Percentiles rank a stretch among this genome's conserved stretches.
Evolutionary conservation across 2,888 invertebrate genomes (phyloP).

Genomic region (Mesoligia furuncula): DNA sequence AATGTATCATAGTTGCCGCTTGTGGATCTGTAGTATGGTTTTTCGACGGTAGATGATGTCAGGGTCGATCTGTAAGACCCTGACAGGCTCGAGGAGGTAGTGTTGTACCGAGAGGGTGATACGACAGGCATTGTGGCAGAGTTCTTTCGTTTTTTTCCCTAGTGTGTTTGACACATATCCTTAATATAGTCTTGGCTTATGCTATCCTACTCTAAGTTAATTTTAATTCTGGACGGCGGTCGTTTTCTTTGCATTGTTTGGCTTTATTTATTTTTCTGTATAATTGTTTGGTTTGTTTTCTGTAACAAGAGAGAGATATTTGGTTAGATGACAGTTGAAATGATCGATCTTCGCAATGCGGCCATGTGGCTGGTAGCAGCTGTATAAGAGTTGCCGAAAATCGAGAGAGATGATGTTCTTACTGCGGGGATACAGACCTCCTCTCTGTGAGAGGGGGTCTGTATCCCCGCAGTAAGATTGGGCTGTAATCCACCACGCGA

Average conservation of each 20-base stretch:
- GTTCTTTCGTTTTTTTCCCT: neutral
- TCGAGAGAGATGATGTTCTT: neutral
- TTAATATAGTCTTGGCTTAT: conserved; percentile 52
- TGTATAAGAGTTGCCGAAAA: neutral
- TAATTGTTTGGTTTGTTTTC: conserved; percentile 64
- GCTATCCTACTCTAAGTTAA: conserved; percentile 55
- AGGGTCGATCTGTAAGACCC: conserved; percentile 87
- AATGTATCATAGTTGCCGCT: conserved; percentile 85
- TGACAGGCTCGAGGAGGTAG: conserved; percentile 85
- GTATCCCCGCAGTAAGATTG: too few species aligned
- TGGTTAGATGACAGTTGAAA: conserved; percentile 4
- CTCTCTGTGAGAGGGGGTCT: too few species aligned
- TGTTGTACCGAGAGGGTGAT: conserved; percentile 88
- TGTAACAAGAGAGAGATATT: conserved; percentile 75
- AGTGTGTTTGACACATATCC: conserved; percentile 61
- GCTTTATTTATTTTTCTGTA: conserved; percentile 61
- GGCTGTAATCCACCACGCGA: too few species aligned
- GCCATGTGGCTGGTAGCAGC: neutral
- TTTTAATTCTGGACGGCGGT: conserved; percentile 82
- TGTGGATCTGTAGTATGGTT: conserved; percentile 88
- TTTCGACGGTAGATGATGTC: conserved; percentile 87
- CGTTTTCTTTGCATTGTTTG: conserved; percentile 81
- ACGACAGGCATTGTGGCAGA: conserved; percentile 89
- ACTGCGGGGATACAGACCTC: too few species aligned
- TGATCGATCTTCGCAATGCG: neutral